phyloP scores from a whole-genome alignment of 2,797 vertebrate genomes.

The Parotocinclus haroldoi region DNA sequence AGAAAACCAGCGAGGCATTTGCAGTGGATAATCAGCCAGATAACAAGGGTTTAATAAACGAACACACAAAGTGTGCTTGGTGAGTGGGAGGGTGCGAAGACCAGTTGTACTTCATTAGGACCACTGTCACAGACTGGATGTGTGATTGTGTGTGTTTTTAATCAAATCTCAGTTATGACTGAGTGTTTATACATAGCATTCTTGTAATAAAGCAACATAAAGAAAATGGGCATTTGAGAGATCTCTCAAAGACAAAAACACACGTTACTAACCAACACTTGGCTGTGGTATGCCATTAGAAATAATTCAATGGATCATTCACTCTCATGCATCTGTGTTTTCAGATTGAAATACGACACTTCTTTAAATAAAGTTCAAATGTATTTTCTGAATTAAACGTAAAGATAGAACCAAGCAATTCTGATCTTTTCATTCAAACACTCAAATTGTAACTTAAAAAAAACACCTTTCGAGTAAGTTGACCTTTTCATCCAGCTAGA shows the following conservation, averaged over 20 bases:
- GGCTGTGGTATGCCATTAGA: slow-evolving; percentile 23
- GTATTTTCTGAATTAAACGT: background rate
- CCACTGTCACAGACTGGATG: slow-evolving; percentile 66
- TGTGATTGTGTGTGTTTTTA: too few relatives aligned
- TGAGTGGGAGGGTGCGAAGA: slow-evolving; percentile 52
- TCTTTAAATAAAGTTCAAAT: slow-evolving; percentile 1
- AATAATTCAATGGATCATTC: slow-evolving; percentile 39
- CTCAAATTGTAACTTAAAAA: too few relatives aligned
- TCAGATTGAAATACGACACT: slow-evolving; percentile 5
- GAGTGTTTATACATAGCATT: too few relatives aligned
- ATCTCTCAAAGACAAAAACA: slow-evolving; percentile 19
- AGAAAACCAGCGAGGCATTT: slow-evolving; percentile 48
- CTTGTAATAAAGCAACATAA: slow-evolving; percentile 26
- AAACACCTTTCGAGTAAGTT: too few relatives aligned
- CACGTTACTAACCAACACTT: slow-evolving; percentile 18
- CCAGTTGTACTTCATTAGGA: slow-evolving; percentile 77
- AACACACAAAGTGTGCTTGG: slow-evolving; percentile 53
- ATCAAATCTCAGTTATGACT: too few relatives aligned
- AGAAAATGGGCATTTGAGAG: slow-evolving; percentile 4
- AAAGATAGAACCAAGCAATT: too few relatives aligned
- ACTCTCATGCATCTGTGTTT: slow-evolving; percentile 16
- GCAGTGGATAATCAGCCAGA: slow-evolving; percentile 69
- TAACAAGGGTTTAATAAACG: slow-evolving; percentile 43
- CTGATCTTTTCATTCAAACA: too few relatives aligned
- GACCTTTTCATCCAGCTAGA: too few relatives aligned